These are phyloP conservation scores for Tautogolabrus adspersus DNA, from an alignment of 2,113 vertebrate genomes.

Conservation along the genomic window DNA sequence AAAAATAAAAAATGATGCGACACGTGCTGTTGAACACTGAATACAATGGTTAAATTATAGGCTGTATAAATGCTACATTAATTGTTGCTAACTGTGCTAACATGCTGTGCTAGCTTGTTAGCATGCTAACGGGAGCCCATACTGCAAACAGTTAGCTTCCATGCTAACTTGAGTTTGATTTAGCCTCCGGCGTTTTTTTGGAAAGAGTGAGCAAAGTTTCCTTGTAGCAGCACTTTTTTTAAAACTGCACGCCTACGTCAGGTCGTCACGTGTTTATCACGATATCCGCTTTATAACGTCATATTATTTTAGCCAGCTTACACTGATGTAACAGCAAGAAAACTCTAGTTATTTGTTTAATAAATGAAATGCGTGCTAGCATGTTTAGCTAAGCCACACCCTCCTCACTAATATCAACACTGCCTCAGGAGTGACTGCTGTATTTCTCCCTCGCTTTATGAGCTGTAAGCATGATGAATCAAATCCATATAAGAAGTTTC, in stretches of 20 bases:
- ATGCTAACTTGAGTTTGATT: slow-evolving; percentile 26
- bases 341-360: not conserved
- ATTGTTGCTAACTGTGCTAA: not conserved
- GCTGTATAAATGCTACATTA: not conserved
- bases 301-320: too few species aligned
- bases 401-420: slow-evolving; percentile 22
- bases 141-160: slow-evolving; percentile 16
- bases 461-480: not conserved
- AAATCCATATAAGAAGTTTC: not conserved
- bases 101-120: slow-evolving; percentile 47
- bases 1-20: not conserved
- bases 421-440: not conserved
- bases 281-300: fast-evolving
- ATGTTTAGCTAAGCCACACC: slow-evolving; percentile 68
- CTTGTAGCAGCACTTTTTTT: not conserved
- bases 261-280: not conserved
- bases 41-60: not conserved
- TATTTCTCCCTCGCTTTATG: too few species aligned
- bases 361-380: slow-evolving; percentile 29
- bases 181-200: too few species aligned
- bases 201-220: not conserved
- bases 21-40: not conserved
- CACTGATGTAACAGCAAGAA: not conserved
- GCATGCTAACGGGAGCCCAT: slow-evolving; percentile 55
- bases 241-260: fast-evolving